Evolutionary conservation across 2,113 vertebrate species (phyloP).

Genomic region (Montifringilla adamsi): DNA sequence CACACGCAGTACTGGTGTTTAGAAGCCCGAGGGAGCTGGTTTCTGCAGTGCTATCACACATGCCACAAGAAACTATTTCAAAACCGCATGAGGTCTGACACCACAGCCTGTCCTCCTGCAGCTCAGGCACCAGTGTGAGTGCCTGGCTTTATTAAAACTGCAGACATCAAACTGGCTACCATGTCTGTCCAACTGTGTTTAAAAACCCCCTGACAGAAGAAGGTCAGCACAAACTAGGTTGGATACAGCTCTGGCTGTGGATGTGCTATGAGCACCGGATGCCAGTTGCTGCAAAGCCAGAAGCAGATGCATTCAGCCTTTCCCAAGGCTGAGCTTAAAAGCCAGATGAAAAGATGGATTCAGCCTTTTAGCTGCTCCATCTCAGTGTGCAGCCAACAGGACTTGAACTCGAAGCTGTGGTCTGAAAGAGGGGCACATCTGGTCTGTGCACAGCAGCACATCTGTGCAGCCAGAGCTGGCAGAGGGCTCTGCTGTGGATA

Average conservation of each 20-base stretch:
- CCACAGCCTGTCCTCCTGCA: neutral
- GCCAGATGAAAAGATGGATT: neutral
- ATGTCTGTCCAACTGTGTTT: neutral
- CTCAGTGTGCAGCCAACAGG: neutral
- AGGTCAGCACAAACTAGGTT: neutral
- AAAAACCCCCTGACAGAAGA: neutral
- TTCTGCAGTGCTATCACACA: neutral
- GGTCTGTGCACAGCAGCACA: neutral
- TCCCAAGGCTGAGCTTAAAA: neutral
- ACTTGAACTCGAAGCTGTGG: neutral
- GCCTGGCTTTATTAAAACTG: neutral
- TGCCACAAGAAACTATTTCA: neutral
- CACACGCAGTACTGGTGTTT: neutral
- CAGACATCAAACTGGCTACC: neutral
- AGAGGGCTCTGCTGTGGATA: rapidly evolving
- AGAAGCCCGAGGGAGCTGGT: neutral
- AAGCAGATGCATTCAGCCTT: neutral
- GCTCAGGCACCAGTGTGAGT: neutral
- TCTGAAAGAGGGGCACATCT: neutral
- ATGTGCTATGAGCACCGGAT: rapidly evolving
- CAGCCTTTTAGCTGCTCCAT: neutral
- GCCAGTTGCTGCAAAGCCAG: neutral
- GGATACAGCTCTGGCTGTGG: neutral
- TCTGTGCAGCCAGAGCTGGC: neutral
- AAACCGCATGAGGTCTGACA: neutral